Base-by-base conservation (phyloP, 92 coral and sea anemone genomes). In the Heteractis magnifica region DNA sequence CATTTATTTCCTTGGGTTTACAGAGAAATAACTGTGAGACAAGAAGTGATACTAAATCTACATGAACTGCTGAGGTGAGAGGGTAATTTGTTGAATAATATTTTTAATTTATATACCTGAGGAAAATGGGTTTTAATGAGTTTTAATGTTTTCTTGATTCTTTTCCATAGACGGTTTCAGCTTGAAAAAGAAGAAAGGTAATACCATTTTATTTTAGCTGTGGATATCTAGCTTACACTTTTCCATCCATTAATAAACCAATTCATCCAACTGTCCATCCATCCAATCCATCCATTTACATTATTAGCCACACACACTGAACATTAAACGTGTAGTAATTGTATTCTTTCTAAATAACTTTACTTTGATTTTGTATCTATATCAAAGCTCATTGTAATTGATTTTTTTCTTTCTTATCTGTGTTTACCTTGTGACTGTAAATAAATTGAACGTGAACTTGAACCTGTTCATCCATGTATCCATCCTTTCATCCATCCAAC, bases 41-140 rank as follows among this genome's bases (percentile, higher is more conserved):
- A 90, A 65, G 93, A 90, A 77, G 91, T 90, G 49, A 91, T 85
- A 6, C 80, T 79, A n/a, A 93, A 92, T 82, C 88, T 89, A 2
- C 91, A 83, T 52, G 87, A 82, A 72, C 58, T 82, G 10, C 76
- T 80, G 19, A 91, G 90, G 90, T 89, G 52, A 49, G 51, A 20
- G 68, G 12, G 21, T 3, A 5, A 16, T 41, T 8, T 15, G 44
- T 12, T 44, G 44, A 34, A 2, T 34, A 34, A 34, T 34, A 34
- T 52, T 49, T 60, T 51, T 51, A 14, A 13, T 52, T 77, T 8
- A 16, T 53, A 53, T 53, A 12, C 9, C 49, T 68, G 73, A 7
- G 49, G 4, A 26, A 68, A 68, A 62, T 62, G 70, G 64, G 16
- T 58, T 12, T 13, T 58, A 12, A 58, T 19, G 13, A 34, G 64